These are phyloP conservation scores for Aurelia sp. DNA, from an alignment of 30 jellyfish, hydroid and myxozoan species.

Conservation along the genomic window DNA sequence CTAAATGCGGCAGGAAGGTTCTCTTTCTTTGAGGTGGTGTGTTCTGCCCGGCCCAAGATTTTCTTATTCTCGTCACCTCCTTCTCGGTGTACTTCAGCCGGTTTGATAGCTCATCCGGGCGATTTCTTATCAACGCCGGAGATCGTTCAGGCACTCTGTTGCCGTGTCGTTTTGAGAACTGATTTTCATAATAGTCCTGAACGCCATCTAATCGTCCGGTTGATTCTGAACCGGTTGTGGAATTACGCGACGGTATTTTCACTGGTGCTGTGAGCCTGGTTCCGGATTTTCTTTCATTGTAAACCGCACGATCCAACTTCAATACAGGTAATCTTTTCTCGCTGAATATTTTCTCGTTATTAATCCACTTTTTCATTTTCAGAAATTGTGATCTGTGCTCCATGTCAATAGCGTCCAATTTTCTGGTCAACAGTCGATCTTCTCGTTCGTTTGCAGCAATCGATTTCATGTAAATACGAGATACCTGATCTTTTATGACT, in stretches of 20 bases:
- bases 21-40: constrained; percentile 34
- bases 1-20: constrained; percentile 55
- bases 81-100: constrained; percentile 51
- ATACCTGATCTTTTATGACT: constrained; percentile 18
- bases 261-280: not conserved
- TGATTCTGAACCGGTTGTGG: not conserved
- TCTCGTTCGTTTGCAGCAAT: constrained; percentile 67
- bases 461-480: constrained; percentile 40
- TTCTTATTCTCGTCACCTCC: constrained; percentile 42
- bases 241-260: not conserved
- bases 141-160: not conserved
- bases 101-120: constrained; percentile 11
- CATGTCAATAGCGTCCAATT: constrained; percentile 25
- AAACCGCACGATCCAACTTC: not conserved
- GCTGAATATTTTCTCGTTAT: not conserved
- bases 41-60: constrained; percentile 58
- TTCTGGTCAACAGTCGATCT: constrained; percentile 18
- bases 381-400: constrained; percentile 42
- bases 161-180: not conserved
- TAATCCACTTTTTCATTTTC: constrained; percentile 34
- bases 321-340: constrained; percentile 8
- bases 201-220: not conserved
- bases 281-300: not conserved
- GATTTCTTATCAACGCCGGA: not conserved
- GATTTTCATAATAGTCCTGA: too few relatives aligned